Conservation (phyloP, 2,797 vertebrate species). For the Mormyrops boulengeri region DNA sequence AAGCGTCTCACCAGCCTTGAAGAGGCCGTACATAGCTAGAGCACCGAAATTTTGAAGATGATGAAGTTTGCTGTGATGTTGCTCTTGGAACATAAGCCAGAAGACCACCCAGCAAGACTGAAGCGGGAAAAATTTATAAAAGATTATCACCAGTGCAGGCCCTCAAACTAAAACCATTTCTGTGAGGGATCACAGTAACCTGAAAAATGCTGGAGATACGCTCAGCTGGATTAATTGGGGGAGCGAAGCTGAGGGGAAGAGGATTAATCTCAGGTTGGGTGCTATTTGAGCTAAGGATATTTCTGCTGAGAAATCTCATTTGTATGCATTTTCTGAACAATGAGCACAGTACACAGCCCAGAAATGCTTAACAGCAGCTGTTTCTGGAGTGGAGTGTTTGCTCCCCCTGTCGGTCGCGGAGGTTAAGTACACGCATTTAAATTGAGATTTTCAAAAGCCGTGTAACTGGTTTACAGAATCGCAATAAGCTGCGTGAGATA, state of each 20-base stretch:
- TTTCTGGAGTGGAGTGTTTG: not conserved
- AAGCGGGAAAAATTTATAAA: not conserved
- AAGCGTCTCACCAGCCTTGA: not conserved
- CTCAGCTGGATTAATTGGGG: not conserved
- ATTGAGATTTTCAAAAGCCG: not conserved
- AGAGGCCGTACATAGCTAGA: not conserved
- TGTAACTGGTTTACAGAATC: not conserved
- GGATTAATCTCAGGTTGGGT: not conserved
- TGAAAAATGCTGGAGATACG: not conserved
- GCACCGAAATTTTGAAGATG: not conserved
- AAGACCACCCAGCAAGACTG: not conserved
- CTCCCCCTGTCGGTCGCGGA: not conserved
- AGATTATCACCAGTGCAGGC: too few species aligned
- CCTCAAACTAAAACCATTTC: not conserved
- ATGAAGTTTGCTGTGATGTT: not conserved
- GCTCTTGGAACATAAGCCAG: not conserved
- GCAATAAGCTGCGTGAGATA: not conserved
- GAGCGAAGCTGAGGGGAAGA: not conserved
- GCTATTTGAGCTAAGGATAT: not conserved
- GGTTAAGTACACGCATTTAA: not conserved
- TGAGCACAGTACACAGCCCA: not conserved
- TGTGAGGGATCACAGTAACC: not conserved
- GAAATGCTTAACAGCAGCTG: not conserved
- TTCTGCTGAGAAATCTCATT: not conserved
- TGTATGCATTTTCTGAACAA: not conserved